A percentile compares a stretch with the other conserved stretches of the same genome.
Evolutionary conservation across 1,140 invertebrate species (phyloP).

Genomic region (Andricus grossulariae): DNA sequence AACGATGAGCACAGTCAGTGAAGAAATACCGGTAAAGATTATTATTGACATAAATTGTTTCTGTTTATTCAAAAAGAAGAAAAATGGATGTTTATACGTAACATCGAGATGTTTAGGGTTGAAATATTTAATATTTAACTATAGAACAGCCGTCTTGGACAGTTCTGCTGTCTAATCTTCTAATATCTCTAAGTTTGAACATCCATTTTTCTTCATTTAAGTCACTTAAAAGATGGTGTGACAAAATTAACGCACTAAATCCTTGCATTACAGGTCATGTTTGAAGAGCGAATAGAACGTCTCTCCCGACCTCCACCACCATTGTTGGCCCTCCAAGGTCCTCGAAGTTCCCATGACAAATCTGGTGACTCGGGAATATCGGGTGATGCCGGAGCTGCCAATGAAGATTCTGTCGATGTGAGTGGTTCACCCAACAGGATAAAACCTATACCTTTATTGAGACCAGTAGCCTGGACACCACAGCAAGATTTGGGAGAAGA

Average conservation of each 20-base stretch:
- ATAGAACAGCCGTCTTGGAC: too few relatives aligned
- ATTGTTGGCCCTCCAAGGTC: slow-evolving; percentile 65
- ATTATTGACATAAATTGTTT: neutral
- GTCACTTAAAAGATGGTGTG: neutral
- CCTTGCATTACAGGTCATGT: slow-evolving; percentile 61
- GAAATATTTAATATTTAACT: too few relatives aligned
- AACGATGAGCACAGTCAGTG: slow-evolving; percentile 65
- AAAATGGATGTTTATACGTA: too few relatives aligned
- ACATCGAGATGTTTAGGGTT: too few relatives aligned
- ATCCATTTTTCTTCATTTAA: neutral
- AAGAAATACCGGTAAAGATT: slow-evolving; percentile 63
- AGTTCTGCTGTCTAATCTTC: too few relatives aligned
- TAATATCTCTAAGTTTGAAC: too few relatives aligned
- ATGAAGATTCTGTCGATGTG: slow-evolving; percentile 66
- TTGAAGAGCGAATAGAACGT: slow-evolving; percentile 77
- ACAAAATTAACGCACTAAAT: slow-evolving; percentile 5
- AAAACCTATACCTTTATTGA: slow-evolving; percentile 50
- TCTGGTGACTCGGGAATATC: slow-evolving; percentile 89
- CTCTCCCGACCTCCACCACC: slow-evolving; percentile 76
- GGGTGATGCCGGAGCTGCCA: slow-evolving; percentile 80
- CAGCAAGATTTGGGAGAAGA: slow-evolving; percentile 85
- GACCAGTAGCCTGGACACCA: slow-evolving; percentile 82
- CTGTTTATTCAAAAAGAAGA: slow-evolving; percentile 44
- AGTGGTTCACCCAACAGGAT: slow-evolving; percentile 53
- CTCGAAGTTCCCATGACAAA: slow-evolving; percentile 78